phyloP scores from a whole-genome alignment of 2,113 vertebrate species.

The Platysteira castanea region DNA sequence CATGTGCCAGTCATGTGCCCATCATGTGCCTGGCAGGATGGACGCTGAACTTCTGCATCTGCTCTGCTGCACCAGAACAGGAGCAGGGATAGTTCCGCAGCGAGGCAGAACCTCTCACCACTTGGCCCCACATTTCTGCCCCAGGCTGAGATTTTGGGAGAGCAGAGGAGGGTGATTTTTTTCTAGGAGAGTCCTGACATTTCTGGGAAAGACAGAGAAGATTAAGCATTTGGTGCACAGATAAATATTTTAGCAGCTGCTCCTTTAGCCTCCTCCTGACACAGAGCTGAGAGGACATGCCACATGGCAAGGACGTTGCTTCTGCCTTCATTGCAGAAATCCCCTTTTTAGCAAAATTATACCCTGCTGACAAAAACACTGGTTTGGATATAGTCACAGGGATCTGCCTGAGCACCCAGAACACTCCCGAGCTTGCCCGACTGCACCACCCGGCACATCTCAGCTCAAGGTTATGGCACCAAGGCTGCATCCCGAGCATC shows the following conservation, averaged over 20 bases:
- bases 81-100: background rate
- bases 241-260: background rate
- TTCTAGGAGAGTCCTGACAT: background rate
- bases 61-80: fast-evolving
- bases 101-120: background rate
- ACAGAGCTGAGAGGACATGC: background rate
- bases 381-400: background rate
- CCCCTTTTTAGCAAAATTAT: background rate
- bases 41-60: fast-evolving
- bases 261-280: background rate
- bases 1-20: background rate
- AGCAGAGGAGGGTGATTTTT: background rate
- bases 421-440: fast-evolving
- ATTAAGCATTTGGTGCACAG: background rate
- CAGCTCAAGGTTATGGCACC: background rate
- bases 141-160: background rate
- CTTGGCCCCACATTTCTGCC: background rate
- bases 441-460: fast-evolving
- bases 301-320: fast-evolving
- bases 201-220: background rate
- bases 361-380: background rate
- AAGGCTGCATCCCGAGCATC: background rate
- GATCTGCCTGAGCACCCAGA: background rate
- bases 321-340: background rate
- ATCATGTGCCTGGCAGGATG: fast-evolving